Conservation (phyloP, 2,888 invertebrate genomes). For the Dexiosoma caninum region DNA sequence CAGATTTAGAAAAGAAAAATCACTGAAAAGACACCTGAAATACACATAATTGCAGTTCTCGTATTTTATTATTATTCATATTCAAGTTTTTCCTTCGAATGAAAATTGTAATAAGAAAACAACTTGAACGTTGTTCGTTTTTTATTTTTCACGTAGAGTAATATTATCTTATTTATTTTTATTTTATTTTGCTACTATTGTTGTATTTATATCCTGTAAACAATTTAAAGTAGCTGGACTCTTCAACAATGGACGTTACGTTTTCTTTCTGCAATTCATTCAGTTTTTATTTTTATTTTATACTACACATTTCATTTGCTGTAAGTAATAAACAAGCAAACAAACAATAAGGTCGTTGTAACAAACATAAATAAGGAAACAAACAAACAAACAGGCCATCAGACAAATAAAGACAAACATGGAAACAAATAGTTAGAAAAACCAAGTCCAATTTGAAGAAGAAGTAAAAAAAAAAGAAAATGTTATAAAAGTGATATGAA, state of each 20-base stretch:
- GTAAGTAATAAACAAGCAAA: conserved; percentile 56
- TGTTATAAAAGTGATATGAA: background rate
- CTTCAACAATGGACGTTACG: background rate
- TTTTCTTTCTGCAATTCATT: background rate
- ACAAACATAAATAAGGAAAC: conserved; percentile 40
- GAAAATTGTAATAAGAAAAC: background rate
- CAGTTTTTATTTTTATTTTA: background rate
- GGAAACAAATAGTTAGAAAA: background rate
- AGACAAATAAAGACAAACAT: conserved; percentile 8
- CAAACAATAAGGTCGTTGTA: conserved; percentile 49
- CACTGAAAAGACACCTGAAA: no score
- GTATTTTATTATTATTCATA: conserved; percentile 22
- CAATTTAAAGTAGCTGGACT: conserved; percentile 15
- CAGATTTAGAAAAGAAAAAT: no score
- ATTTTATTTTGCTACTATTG: no score
- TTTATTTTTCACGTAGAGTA: background rate
- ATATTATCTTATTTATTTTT: conserved; percentile 19
- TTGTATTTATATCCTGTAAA: conserved; percentile 34
- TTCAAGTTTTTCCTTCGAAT: background rate
- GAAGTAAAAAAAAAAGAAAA: background rate
- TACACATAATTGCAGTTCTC: no score
- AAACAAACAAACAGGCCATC: conserved; percentile 7
- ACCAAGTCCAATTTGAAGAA: conserved; percentile 8
- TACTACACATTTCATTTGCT: conserved; percentile 18
- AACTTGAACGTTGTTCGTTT: conserved; percentile 3